phyloP scores from a whole-genome alignment of 35 echinoderm and acorn worm genomes.

The Lytechinus pictus region DNA sequence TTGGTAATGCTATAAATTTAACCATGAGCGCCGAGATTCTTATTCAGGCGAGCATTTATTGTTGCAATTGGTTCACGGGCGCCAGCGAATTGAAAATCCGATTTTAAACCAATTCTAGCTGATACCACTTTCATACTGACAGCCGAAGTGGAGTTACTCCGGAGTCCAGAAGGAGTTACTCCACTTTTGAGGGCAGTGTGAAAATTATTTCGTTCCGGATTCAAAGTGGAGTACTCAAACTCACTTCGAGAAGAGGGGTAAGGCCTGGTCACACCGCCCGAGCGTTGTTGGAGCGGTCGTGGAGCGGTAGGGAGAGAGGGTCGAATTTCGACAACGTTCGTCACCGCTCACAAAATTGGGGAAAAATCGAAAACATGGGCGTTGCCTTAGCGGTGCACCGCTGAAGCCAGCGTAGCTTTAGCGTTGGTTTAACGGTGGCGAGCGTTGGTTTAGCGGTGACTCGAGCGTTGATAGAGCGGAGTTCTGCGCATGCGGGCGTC shows the following conservation, averaged over 20 bases:
- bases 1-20: neutral
- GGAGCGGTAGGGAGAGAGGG: slow-evolving; percentile 36
- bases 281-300: slow-evolving; percentile 33
- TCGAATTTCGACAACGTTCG: slow-evolving; percentile 37
- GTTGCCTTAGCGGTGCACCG: slow-evolving; percentile 43
- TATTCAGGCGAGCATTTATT: neutral
- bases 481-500: too few species aligned
- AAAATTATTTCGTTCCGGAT: too few species aligned
- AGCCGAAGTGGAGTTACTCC: too few species aligned
- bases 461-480: too few species aligned
- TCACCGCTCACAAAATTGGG: slow-evolving; percentile 35
- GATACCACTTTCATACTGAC: too few species aligned
- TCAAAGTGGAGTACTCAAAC: too few species aligned
- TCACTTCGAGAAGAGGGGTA: neutral
- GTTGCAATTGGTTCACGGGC: neutral
- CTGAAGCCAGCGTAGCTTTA: slow-evolving; percentile 37
- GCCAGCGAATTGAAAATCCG: neutral
- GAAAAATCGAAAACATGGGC: slow-evolving; percentile 39
- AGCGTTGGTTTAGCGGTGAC: too few species aligned
- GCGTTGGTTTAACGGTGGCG: slow-evolving; percentile 43
- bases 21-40: neutral
- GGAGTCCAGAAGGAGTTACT: too few species aligned
- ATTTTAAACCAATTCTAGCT: too few species aligned
- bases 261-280: slow-evolving; percentile 31
- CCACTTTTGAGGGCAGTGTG: too few species aligned